These are phyloP conservation scores for Tetramorium parvispinum DNA, from an alignment of 1,140 invertebrate genomes.

Conservation along the genomic window DNA sequence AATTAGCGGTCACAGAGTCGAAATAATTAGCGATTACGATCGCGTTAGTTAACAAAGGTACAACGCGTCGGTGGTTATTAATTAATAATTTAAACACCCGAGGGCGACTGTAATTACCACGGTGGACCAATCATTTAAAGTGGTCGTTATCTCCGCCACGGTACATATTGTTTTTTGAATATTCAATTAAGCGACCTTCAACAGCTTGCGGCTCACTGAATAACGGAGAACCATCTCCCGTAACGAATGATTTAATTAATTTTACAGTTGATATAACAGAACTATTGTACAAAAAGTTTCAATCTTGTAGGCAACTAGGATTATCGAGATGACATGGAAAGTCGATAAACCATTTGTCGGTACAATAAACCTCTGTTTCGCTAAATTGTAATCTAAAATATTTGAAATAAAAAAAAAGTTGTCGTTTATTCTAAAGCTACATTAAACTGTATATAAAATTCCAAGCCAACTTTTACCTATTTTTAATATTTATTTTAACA, in stretches of 20 bases:
- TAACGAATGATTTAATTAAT: constrained; percentile 71
- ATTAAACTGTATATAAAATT: neutral
- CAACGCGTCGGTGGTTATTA: constrained; percentile 31
- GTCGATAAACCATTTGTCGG: constrained; percentile 11
- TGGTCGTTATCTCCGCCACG: constrained; percentile 43
- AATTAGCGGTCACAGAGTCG: constrained; percentile 44
- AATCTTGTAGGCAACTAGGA: constrained; percentile 12
- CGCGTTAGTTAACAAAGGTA: constrained; percentile 56
- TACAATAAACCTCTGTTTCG: neutral
- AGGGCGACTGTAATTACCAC: constrained; percentile 41
- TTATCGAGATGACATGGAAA: constrained; percentile 7
- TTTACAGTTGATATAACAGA: constrained; percentile 54
- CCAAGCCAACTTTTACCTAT: neutral
- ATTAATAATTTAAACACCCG: constrained; percentile 58
- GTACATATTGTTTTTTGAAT: constrained; percentile 66
- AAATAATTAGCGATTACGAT: constrained; percentile 59
- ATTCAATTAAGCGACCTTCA: constrained; percentile 58
- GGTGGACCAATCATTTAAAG: constrained; percentile 55
- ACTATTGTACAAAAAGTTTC: constrained; percentile 3
- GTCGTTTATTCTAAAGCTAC: neutral
- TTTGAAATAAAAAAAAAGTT: neutral
- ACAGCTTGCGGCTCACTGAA: constrained; percentile 53
- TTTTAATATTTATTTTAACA: neutral
- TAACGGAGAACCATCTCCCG: constrained; percentile 47
- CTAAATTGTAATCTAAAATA: neutral